Evolutionary conservation across 2,113 vertebrate species (phyloP).

Genomic region (Cervus canadensis): DNA sequence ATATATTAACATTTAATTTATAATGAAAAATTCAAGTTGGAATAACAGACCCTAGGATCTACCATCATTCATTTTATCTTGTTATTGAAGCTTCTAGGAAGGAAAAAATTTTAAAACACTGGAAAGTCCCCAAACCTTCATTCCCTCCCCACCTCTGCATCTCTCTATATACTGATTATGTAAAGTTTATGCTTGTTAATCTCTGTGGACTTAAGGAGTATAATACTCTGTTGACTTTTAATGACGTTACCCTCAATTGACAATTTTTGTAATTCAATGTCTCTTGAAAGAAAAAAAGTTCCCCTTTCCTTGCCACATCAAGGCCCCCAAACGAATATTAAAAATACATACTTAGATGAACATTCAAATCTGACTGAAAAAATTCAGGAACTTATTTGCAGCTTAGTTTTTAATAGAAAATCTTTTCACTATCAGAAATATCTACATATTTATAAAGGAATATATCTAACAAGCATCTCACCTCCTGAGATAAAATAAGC

Average conservation of each 20-base stretch:
- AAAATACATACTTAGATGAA: constrained; percentile 33
- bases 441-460: constrained; percentile 25
- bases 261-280: constrained; percentile 41
- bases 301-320: background rate
- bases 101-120: background rate
- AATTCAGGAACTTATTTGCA: constrained; percentile 27
- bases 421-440: background rate
- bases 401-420: constrained; percentile 18
- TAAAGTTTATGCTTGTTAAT: constrained; percentile 5
- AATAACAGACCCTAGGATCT: background rate
- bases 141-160: background rate
- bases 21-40: background rate
- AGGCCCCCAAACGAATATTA: constrained; percentile 24
- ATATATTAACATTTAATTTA: background rate
- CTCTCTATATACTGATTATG: background rate
- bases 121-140: background rate
- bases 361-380: constrained; percentile 33
- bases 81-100: background rate
- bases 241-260: constrained; percentile 1
- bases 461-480: background rate
- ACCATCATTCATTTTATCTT: background rate
- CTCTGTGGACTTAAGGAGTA: constrained; percentile 12
- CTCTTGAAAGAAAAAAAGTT: constrained; percentile 29
- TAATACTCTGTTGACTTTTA: constrained; percentile 24
- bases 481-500: constrained; percentile 44